Evolutionary conservation across 2,797 vertebrate genomes (phyloP).

Genomic region (Gallinago stenura): DNA sequence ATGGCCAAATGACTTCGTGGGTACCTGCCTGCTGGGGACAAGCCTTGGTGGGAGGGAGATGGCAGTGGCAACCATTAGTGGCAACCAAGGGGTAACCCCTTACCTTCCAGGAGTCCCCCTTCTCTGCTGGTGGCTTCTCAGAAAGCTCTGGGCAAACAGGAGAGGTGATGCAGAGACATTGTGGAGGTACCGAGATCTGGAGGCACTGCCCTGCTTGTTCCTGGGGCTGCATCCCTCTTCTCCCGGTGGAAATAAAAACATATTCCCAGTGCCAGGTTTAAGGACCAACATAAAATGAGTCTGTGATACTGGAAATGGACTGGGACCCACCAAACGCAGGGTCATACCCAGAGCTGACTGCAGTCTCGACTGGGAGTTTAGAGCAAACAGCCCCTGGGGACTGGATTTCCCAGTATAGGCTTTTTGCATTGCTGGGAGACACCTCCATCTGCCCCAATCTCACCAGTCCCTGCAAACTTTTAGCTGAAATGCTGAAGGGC

Average conservation of each 20-base stretch:
- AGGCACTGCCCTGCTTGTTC: not conserved
- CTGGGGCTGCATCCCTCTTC: rapidly evolving
- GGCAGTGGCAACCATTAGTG: not conserved
- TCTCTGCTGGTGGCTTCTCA: not conserved
- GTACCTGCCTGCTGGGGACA: not conserved
- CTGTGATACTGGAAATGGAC: not conserved
- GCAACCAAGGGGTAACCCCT: too few relatives aligned
- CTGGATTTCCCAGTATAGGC: not conserved
- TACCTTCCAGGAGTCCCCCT: not conserved
- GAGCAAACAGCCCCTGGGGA: not conserved
- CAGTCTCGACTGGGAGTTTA: rapidly evolving
- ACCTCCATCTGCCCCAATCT: rapidly evolving
- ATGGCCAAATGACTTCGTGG: rapidly evolving
- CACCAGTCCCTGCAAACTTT: not conserved
- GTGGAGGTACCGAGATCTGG: rapidly evolving
- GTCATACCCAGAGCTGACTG: rapidly evolving
- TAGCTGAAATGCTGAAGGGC: not conserved
- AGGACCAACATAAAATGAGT: not conserved
- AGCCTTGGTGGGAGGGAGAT: not conserved
- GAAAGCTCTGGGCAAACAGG: not conserved
- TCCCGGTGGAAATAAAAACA: not conserved
- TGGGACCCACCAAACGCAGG: not conserved
- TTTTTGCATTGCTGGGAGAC: not conserved
- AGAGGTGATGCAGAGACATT: not conserved
- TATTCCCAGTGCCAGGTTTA: not conserved